Evolutionary conservation across 2,113 vertebrate genomes (phyloP), one percentile per base, ranked within the genome.

Genomic region (Scytalopus superciliaris): DNA sequence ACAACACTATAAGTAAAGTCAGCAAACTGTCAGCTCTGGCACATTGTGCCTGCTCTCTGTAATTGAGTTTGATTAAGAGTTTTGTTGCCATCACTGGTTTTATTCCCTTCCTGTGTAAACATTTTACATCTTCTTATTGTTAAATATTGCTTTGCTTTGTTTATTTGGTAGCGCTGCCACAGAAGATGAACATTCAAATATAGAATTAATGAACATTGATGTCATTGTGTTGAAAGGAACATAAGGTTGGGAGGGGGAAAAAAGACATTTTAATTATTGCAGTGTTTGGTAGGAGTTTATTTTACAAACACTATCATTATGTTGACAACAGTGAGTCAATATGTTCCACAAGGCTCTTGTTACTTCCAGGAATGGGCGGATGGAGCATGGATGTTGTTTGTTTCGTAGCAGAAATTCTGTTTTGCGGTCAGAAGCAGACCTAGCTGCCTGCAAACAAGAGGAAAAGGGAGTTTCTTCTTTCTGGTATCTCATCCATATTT

Each of bases 161-260:
- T 95, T 86, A 42, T 78, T 88, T 78, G 49, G 57, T 91, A 87
- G 56, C 76, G 62, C 66, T 87, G 86, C 70, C 75, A 82, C 33
- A 66, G 70, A 94, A 85, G 64, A 97, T 1, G 31, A 94, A 95
- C 56, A 57, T 73, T 91, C 19, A 3, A 94, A 94, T 96, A 66
- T 70, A 94, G 91, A 96, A 95, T 86, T 96, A 96, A 96, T 93
- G 86, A 97, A 96, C 85, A 92, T 77, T 94, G 93, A 93, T 96
- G 86, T 84, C 23, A 57, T 88, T 82, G 69, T 64, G 37, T 96
- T 93, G 73, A 95, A 86, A 96, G 52, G 78, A 97, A 93, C 92
- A 96, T 97, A 97, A 93, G 96, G 89, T 72, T 96, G 81, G 79
- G 88, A 91, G 49, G 67, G 45, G 50, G 40, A 57, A 74, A 56